Evolutionary conservation across 1,140 invertebrate species (phyloP).

Genomic region (Pogonomyrmex barbatus): DNA sequence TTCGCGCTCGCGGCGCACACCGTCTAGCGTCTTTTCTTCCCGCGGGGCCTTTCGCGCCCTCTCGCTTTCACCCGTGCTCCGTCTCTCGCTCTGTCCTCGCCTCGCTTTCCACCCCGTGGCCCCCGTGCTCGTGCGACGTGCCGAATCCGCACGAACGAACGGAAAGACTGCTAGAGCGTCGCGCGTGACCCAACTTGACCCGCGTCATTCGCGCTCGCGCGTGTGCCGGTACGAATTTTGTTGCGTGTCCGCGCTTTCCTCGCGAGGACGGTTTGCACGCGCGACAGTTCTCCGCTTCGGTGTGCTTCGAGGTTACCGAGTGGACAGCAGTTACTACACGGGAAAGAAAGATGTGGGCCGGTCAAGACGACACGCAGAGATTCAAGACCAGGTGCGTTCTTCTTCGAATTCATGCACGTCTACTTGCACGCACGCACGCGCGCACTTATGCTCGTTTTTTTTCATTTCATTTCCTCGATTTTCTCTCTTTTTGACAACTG

Average conservation of each 20-base stretch:
- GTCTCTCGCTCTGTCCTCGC: neutral
- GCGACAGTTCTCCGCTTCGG: neutral
- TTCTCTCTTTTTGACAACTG: slow-evolving; percentile 12
- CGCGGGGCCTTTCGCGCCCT: neutral
- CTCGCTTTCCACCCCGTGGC: neutral
- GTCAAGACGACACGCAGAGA: slow-evolving; percentile 81
- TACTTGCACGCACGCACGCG: too few relatives aligned
- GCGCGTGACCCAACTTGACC: slow-evolving; percentile 70
- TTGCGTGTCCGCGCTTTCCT: neutral
- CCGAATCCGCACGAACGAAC: slow-evolving; percentile 46
- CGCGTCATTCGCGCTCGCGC: slow-evolving; percentile 56
- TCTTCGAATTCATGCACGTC: neutral
- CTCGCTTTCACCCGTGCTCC: neutral
- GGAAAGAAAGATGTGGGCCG: slow-evolving; percentile 80
- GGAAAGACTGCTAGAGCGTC: slow-evolving; percentile 22
- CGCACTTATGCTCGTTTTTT: neutral
- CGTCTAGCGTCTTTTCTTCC: slow-evolving; percentile 21
- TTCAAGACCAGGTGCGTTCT: slow-evolving; percentile 82
- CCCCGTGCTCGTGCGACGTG: neutral
- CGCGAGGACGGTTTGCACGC: neutral
- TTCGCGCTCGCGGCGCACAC: slow-evolving; percentile 38
- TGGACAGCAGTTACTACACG: neutral
- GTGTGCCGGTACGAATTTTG: slow-evolving; percentile 61
- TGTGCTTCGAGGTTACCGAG: slow-evolving; percentile 38
- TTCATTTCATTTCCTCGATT: neutral